Percentiles rank a stretch among this genome's conserved stretches.
Evolutionary conservation across 2,113 vertebrate genomes (phyloP).

Genomic region (Malurus elegans): DNA sequence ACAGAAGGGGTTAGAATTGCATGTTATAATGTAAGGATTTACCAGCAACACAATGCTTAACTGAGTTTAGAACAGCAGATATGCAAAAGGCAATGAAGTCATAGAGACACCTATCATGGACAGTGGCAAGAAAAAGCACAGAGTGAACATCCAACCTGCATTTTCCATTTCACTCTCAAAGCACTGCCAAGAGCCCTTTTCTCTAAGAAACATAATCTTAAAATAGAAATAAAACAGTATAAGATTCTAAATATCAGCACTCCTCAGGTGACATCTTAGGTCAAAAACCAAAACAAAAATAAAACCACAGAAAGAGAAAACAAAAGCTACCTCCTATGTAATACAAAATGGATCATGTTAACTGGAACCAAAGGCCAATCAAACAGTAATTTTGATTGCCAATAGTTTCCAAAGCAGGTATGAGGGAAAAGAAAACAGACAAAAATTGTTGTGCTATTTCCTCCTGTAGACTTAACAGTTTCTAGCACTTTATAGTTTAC

Average conservation of each 20-base stretch:
- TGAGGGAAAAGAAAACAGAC: background rate
- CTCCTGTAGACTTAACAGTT: background rate
- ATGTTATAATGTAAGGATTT: background rate
- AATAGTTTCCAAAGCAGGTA: background rate
- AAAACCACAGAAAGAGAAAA: background rate
- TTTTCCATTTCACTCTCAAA: background rate
- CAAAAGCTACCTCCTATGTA: background rate
- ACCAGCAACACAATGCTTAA: background rate
- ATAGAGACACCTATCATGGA: background rate
- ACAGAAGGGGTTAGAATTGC: background rate
- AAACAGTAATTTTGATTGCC: background rate
- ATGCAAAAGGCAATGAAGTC: background rate
- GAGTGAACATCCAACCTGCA: background rate
- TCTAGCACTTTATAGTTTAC: background rate
- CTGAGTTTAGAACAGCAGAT: background rate
- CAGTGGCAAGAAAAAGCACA: background rate
- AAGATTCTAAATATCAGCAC: background rate
- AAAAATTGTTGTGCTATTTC: background rate
- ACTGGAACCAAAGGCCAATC: background rate
- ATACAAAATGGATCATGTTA: background rate
- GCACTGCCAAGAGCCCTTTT: background rate
- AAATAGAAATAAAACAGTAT: background rate
- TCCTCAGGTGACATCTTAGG: background rate
- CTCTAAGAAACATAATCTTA: background rate
- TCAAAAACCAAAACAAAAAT: background rate